Base-by-base conservation (phyloP, 1,140 invertebrate species). In the Solenopsis fugax region DNA sequence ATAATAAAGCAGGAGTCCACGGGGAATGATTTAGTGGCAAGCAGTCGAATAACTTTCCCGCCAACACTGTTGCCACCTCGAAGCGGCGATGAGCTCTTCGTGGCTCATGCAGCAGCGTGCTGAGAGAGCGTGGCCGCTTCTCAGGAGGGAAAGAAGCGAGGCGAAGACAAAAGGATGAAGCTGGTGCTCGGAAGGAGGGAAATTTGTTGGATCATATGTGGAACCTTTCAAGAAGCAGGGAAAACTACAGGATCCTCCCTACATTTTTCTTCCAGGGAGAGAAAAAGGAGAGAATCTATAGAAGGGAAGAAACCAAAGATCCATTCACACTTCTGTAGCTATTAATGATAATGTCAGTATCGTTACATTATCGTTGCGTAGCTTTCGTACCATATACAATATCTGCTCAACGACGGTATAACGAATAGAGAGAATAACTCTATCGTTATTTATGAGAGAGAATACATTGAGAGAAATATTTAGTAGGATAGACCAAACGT, bases 51-150 rank as follows among this genome's bases (percentile, higher is more conserved):
- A 94, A 94, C 92, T 93, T 94, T 93, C 92, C 93, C 91, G 93
- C 89, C 93, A 93, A 94, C 92, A 92, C 92, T 93, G 93, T 94
- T 93, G 92, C 94, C 93, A 93, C 93, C 93, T 93, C 92, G 90
- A 93, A 92, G 92, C 89, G 90, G 87, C 88, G 87, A 88, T 88
- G 89, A 91, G 72, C 78, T 65, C 64, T 78, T 72, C 50, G 60
- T 65, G 58, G 77, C 71, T 77, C 52, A 77, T 50, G 65, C n/a
- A 21, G 50, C 45, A 12, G 64, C 58, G 56, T 21, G 62, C 56
- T 18, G 52, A 58, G 54, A 52, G 54, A 52, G 24, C 54, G 52
- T 52, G 50, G 62, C 58, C n/a, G 52, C n/a, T 62, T 16, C 81
- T 64, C 52, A 24, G n/a, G 48, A 75, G 50, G 41, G 52, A 75